Evolutionary conservation across 2,888 invertebrate species (phyloP).

Genomic region (Coenonympha arcania): DNA sequence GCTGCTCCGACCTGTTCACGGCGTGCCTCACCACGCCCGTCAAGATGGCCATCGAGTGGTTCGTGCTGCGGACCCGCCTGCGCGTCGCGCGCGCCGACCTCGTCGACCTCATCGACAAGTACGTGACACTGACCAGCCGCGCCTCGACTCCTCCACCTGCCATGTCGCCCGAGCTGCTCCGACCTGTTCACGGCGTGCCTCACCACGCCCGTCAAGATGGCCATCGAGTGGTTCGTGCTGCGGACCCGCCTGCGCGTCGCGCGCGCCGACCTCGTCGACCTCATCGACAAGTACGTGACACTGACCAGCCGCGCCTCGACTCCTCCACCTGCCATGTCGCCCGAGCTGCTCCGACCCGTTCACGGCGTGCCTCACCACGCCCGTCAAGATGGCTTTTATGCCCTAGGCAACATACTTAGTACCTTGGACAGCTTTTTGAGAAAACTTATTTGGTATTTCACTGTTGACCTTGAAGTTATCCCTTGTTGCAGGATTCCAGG

Average conservation of each 20-base stretch:
- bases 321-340: no score
- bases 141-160: no score
- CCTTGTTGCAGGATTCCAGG: conserved; percentile 87
- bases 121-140: conserved; percentile 47
- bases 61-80: conserved; percentile 86
- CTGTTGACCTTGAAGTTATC: background rate
- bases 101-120: conserved; percentile 93
- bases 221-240: conserved; percentile 94
- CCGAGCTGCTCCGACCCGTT: conserved; percentile 98
- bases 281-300: conserved; percentile 87
- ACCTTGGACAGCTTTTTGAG: no score
- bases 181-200: conserved; percentile 98
- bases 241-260: conserved; percentile 85
- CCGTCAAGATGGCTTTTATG: conserved; percentile 75
- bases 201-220: conserved; percentile 68
- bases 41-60: conserved; percentile 87
- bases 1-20: conserved; percentile 97
- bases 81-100: conserved; percentile 87
- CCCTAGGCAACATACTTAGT: no score
- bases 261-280: conserved; percentile 85
- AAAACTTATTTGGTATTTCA: no score
- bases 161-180: conserved; percentile 97
- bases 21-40: conserved; percentile 86
- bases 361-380: conserved; percentile 91
- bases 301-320: no score